A percentile compares a stretch with the other conserved stretches of the same genome.
phyloP scores from a whole-genome alignment of 2,797 vertebrate species.

The Dallia pectoralis region DNA sequence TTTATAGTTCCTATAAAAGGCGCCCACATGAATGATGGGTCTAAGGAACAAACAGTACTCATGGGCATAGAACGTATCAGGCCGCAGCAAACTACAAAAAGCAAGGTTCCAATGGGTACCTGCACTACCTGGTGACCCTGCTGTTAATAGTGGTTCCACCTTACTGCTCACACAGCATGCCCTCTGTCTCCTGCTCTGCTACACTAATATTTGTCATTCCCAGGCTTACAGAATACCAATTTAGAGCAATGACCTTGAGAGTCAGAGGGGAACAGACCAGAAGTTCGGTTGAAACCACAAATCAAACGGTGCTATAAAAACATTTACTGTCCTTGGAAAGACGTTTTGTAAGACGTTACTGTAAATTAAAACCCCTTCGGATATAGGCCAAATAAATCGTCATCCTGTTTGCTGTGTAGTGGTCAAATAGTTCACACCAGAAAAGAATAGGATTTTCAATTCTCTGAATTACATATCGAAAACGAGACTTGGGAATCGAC shows the following conservation, averaged over 20 bases:
- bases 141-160: neutral
- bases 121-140: neutral
- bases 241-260: slow-evolving; percentile 4
- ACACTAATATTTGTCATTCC: neutral
- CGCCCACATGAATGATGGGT: no score
- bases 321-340: no score
- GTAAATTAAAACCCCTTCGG: slow-evolving; percentile 44
- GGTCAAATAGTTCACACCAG: neutral
- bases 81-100: neutral
- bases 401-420: slow-evolving; percentile 29
- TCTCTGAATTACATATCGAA: no score
- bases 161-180: neutral
- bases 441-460: no score
- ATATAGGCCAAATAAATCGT: slow-evolving; percentile 23
- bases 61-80: neutral
- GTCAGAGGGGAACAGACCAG: neutral
- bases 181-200: no score
- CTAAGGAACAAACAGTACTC: no score
- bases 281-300: no score
- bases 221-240: neutral
- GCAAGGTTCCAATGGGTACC: neutral
- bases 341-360: no score
- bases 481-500: neutral
- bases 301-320: no score
- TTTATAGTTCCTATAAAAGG: no score